Conservation (phyloP, 1,140 invertebrate genomes). For the Trachymyrmex septentrionalis region DNA sequence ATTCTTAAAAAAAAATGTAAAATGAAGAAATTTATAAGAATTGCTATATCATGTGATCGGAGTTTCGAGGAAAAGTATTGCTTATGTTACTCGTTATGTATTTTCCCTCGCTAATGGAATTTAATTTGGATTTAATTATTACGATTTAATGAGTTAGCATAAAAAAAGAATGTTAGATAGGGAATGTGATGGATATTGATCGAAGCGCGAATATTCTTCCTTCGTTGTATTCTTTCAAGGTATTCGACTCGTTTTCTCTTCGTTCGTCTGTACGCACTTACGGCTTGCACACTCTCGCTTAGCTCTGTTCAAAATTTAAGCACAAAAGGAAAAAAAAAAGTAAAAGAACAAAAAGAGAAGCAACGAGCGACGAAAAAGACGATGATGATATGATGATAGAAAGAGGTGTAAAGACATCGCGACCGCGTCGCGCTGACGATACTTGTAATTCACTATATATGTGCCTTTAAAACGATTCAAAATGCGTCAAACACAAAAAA, state of each 20-base stretch:
- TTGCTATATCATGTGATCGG: conserved; percentile 8
- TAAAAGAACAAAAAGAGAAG: conserved; percentile 2
- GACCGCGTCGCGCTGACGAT: conserved; percentile 46
- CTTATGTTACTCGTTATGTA: conserved; percentile 13
- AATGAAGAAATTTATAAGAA: neutral
- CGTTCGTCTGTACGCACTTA: conserved; percentile 36
- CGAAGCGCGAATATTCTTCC: conserved; percentile 14
- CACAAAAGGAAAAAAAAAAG: neutral
- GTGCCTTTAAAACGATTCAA: conserved; percentile 81
- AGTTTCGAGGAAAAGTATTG: conserved; percentile 13
- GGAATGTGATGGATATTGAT: neutral
- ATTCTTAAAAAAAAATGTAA: neutral
- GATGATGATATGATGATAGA: conserved; percentile 19
- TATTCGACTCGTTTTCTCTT: conserved; percentile 56
- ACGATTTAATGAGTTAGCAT: conserved; percentile 15
- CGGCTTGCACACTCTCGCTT: conserved; percentile 56
- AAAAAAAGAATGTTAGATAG: neutral
- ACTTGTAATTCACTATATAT: conserved; percentile 73
- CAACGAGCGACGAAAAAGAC: conserved; percentile 8
- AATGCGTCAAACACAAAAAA: conserved; percentile 44
- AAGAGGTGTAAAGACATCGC: conserved; percentile 19
- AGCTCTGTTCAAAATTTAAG: conserved; percentile 4
- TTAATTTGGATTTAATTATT: conserved; percentile 40
- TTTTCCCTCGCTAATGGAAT: conserved; percentile 47
- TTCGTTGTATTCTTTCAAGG: conserved; percentile 58